Evolutionary conservation across 2,113 vertebrate species (phyloP), one percentile per base, ranked within the genome.

Genomic region (Mesitornis unicolor): DNA sequence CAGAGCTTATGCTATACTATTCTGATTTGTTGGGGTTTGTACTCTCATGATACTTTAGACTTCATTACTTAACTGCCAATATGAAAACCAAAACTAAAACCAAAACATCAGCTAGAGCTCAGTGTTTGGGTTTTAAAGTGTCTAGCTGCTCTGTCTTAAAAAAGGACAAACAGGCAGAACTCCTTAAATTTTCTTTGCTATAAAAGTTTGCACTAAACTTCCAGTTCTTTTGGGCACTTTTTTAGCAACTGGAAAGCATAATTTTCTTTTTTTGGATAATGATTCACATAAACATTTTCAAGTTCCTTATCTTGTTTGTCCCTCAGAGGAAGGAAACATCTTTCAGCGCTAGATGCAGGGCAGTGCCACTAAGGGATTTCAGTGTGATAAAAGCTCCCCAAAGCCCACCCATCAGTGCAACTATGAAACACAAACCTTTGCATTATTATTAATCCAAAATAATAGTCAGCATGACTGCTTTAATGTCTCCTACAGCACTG

Each of bases 371-470:
- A 31, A 80, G 82, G 63, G 84, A 91, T 90, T 95, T 94, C 61
- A 42, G 74, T 33, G 70, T 80, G 60, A 56, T n/a, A 33, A 87
- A 82, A 91, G 40, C 63, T 93, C 56, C 83, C 67, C 69, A 91
- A 95, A 96, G 83, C 57, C 61, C 51, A 60, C 22, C 28, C 61
- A 89, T 86, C 81, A 85, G n/a, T 85, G 94, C 29, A 88, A 57
- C 81, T 90, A 79, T 6, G 89, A 97, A 97, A 96, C 80, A 87
- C 57, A 97, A 97, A 75, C 48, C 45, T 82, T 77, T 61, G 61
- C 75, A 43, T 87, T 96, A 95, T 95, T 96, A 97, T 82, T 96
- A 96, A 97, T 87, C 83, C 76, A 90, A 94, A 97, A 94, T 94
- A 97, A 94, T 94, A 97, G 26, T 89, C 83, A 93, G 63, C 81